Conservation (phyloP, 2,113 vertebrate genomes). For the Pterocles gutturalis region DNA sequence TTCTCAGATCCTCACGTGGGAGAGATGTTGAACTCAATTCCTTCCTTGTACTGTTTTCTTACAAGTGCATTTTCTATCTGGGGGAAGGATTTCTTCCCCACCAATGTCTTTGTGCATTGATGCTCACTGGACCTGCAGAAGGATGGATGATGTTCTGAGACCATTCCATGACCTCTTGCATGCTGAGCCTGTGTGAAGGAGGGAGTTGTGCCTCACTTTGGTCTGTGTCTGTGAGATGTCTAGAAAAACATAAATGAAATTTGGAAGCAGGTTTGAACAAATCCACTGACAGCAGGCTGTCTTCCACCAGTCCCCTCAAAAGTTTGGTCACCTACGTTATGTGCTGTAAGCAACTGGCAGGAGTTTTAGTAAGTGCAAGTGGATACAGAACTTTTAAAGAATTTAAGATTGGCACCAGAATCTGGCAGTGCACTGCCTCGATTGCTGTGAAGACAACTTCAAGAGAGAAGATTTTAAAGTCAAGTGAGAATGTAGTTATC, state of each 20-base stretch:
- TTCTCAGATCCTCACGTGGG: not conserved
- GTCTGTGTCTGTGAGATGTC: not conserved
- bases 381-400: not conserved
- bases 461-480: not conserved
- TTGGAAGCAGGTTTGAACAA: not conserved
- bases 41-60: not conserved
- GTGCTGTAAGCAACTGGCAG: not conserved
- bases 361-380: not conserved
- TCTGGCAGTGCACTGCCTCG: not conserved
- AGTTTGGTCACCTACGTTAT: not conserved
- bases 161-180: not conserved
- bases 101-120: not conserved
- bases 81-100: not conserved
- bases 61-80: not conserved
- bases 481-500: not conserved
- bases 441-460: not conserved
- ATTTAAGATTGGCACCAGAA: too few relatives aligned
- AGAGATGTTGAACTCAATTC: not conserved
- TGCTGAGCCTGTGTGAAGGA: not conserved
- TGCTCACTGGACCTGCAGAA: not conserved
- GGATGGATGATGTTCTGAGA: not conserved
- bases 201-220: not conserved
- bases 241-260: not conserved
- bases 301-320: not conserved
- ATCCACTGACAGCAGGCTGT: not conserved